phyloP scores from a whole-genome alignment of 2,113 vertebrate genomes.

The Aleadryas rufinucha region DNA sequence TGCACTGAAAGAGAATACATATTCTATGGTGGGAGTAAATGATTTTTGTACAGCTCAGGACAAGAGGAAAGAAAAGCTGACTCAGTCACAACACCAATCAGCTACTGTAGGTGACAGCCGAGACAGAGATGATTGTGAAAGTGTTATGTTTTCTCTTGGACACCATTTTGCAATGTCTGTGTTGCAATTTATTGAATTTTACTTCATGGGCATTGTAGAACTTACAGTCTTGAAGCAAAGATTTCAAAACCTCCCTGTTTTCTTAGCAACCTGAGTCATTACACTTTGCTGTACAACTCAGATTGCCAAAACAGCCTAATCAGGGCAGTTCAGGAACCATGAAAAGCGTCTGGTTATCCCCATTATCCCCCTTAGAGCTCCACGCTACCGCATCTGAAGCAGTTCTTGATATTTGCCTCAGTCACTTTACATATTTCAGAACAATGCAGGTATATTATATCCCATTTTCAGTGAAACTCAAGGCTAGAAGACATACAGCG shows the following conservation, averaged over 20 bases:
- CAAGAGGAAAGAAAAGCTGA: background rate
- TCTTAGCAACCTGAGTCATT: background rate
- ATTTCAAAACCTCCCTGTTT: background rate
- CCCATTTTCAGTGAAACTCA: background rate
- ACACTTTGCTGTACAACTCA: background rate
- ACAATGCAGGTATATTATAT: background rate
- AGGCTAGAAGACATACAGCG: background rate
- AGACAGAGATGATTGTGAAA: background rate
- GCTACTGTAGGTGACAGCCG: accelerated
- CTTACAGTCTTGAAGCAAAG: background rate
- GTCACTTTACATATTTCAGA: background rate
- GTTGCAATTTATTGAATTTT: background rate
- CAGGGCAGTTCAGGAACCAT: background rate
- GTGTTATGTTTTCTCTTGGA: background rate
- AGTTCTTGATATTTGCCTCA: background rate
- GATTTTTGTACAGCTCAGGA: background rate
- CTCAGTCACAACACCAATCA: background rate
- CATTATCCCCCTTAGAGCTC: background rate
- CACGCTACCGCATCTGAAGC: background rate
- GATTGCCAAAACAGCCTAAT: background rate
- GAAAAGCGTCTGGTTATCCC: background rate
- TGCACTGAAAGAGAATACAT: background rate
- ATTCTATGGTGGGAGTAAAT: background rate
- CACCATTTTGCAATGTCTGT: background rate
- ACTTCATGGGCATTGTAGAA: background rate